phyloP scores from a whole-genome alignment of 2,113 vertebrate species.

The Oryzias curvinotus region DNA sequence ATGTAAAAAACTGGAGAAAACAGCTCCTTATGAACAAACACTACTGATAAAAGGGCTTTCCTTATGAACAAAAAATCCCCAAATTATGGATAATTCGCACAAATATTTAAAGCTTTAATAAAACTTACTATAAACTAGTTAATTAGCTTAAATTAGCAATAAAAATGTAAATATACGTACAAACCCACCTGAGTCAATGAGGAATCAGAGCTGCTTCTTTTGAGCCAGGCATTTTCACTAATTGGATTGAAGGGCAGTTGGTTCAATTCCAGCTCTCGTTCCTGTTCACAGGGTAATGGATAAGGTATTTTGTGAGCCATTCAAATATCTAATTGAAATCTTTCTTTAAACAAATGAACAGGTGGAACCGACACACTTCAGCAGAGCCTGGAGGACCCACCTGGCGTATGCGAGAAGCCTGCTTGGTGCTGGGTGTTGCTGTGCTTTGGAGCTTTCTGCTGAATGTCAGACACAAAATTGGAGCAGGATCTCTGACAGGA shows the following conservation, averaged over 20 bases:
- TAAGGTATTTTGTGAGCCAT: neutral
- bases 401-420: constrained; percentile 71
- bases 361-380: neutral
- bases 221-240: constrained; percentile 75
- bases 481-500: constrained; percentile 40
- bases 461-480: constrained; percentile 64
- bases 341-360: neutral
- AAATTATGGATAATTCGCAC: too few relatives aligned
- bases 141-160: neutral
- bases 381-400: constrained; percentile 23
- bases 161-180: neutral
- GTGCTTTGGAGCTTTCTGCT: constrained; percentile 69
- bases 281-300: constrained; percentile 44
- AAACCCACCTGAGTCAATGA: constrained; percentile 61
- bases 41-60: neutral
- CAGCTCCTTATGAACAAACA: too few relatives aligned
- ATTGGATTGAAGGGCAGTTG: constrained; percentile 66
- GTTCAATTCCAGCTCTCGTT: constrained; percentile 69
- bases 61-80: too few relatives aligned
- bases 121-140: neutral
- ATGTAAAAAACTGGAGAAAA: neutral
- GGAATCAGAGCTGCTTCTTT: constrained; percentile 69
- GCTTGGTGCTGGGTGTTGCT: constrained; percentile 65
- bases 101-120: neutral
- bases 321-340: neutral